Evolutionary conservation across 2,888 invertebrate genomes (phyloP), one percentile per base, ranked within the genome.

Genomic region (Brenthis daphne): DNA sequence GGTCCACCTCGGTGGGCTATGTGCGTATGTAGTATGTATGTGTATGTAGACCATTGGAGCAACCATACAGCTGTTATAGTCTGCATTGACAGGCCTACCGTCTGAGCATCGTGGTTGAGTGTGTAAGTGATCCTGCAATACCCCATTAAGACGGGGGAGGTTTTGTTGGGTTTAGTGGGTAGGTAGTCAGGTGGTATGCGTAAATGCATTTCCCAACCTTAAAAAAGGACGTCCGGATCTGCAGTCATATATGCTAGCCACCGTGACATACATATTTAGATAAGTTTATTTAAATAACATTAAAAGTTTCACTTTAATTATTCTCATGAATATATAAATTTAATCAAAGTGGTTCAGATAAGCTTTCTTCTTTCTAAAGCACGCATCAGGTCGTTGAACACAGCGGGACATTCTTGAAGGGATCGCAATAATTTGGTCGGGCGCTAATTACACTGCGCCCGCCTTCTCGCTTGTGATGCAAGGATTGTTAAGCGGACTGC

Each of bases 381-480:
- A 43, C 37, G 13, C 16, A 11, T 33, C n/a, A n/a, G 69, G 57
- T 72, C 57, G 55, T 55, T 58, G 50, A 71, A 37, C 70, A 29
- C 64, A 56, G 48, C 29, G 65, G 53, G 37, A 43, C 65, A 61
- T 57, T 64, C 24, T 61, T 69, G 67, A 70, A 69, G 69, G 61
- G 63, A 69, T 71, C 69, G 65, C 48, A 67, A 69, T 67, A 67
- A 67, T 69, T 72, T 56, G 60, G 67, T 56, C 65, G 55, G 57
- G 61, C 72, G 63, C 70, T 72, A 72, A 72, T 67, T 72, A 72
- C 69, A 67, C 13, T 63, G 57, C 61, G 54, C 24, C 57, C 65
- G 61, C 64, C 64, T 58, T 33, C 58, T 60, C 20, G 20, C 53
- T 53, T 29, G 57, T 13, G 54, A 67, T 69, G 67, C 67, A 54